phyloP scores from a whole-genome alignment of 2,797 vertebrate species.

The Rallus crepitans region DNA sequence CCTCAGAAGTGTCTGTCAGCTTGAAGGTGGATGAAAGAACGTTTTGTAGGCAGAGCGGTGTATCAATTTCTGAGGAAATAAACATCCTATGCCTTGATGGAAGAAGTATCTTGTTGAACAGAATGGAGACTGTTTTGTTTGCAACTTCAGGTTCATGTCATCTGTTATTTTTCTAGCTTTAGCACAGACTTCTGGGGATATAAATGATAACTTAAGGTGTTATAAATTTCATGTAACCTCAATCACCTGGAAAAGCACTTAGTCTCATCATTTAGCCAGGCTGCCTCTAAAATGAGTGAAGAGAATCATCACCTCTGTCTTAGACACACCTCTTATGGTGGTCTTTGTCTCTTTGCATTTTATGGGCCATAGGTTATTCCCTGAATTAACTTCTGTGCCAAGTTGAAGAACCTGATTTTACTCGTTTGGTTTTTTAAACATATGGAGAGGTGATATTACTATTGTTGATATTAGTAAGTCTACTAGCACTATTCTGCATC shows the following conservation, averaged over 20 bases:
- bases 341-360: background rate
- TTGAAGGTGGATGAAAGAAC: background rate
- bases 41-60: background rate
- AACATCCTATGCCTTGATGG: rapidly evolving
- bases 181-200: background rate
- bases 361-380: background rate
- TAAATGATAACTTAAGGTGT: background rate
- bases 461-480: background rate
- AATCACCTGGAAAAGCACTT: background rate
- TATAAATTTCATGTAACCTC: background rate
- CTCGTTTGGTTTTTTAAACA: background rate
- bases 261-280: background rate
- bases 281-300: background rate
- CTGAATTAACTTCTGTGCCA: background rate
- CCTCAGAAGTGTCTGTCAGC: background rate
- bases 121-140: background rate
- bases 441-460: background rate
- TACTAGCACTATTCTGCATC: background rate
- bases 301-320: background rate
- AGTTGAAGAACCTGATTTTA: background rate
- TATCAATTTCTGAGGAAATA: background rate
- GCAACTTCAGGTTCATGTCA: background rate
- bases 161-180: background rate
- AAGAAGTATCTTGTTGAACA: background rate
- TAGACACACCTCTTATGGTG: background rate